Percentiles rank a stretch among this genome's conserved stretches.
Evolutionary conservation across 2,113 vertebrate species (phyloP).

Genomic region (Microcebus ravelobensis): DNA sequence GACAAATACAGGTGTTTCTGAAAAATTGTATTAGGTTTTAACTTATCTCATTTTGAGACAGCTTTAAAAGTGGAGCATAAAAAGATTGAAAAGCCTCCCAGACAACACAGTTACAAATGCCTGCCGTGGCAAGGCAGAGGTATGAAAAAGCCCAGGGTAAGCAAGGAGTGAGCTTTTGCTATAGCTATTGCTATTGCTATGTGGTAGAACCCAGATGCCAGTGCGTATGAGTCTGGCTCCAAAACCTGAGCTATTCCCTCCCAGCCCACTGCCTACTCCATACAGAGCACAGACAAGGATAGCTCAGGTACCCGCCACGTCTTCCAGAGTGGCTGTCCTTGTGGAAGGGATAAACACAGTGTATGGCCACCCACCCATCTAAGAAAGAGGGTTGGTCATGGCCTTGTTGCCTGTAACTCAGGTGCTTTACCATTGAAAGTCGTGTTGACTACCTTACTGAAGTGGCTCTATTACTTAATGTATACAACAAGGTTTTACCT

Average conservation of each 20-base stretch:
- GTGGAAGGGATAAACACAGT: background rate
- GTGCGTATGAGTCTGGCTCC: background rate
- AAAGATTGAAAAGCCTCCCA: slow-evolving; percentile 67
- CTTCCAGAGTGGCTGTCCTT: background rate
- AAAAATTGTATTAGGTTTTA: slow-evolving; percentile 66
- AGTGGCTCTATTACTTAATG: background rate
- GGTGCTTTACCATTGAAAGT: background rate
- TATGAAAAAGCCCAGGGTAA: background rate
- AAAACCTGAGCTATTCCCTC: background rate
- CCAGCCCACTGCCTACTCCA: too few relatives aligned
- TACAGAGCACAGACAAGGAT: background rate
- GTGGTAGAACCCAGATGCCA: too few relatives aligned
- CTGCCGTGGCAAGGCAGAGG: background rate
- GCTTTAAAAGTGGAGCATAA: slow-evolving; percentile 69
- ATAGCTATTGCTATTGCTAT: background rate
- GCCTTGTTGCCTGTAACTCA: background rate
- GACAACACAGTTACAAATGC: background rate
- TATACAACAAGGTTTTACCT: background rate
- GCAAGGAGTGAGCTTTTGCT: background rate
- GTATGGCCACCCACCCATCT: background rate
- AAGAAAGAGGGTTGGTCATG: background rate
- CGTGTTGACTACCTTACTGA: background rate
- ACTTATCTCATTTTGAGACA: slow-evolving; percentile 62
- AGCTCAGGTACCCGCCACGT: background rate
- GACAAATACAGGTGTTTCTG: slow-evolving; percentile 61